Evolutionary conservation across 2,113 vertebrate genomes (phyloP), one percentile per base, ranked within the genome.

Genomic region (Epinephelus moara): DNA sequence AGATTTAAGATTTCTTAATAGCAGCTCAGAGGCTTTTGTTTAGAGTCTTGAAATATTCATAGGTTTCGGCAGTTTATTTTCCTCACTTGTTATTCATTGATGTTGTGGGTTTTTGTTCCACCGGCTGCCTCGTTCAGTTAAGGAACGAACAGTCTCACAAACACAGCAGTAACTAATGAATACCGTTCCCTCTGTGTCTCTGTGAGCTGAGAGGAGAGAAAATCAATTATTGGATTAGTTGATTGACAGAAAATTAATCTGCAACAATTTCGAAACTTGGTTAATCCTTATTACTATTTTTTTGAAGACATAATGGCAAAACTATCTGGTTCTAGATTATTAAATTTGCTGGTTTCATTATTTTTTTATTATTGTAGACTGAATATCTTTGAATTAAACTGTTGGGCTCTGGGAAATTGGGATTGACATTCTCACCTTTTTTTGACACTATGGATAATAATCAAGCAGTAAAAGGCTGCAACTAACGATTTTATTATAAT

Each of bases 11-110:
- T 61, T 56, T 45, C 0, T 6, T 70, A 75, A 56, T 21, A 50
- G 53, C 13, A 53, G 17, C 4, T 61, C 40, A 40, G 42, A 62
- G 23, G n/a, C 14, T 70, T 4, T 66, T 75, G 55, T 75, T 72
- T 27, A 74, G 70, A 45, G 15, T 13, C 42, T 42, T 64, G 3
- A 78, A 80, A 71, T 85, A 87, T 82, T 70, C 15, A 75, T 53
- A 47, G 50, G 11, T 25, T 78, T 64, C 63, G 40, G 14, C 61
- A 37, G 55, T 78, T 62, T 70, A 42, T 75, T 74, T 64, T 47
- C 17, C 21, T 53, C 19, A 45, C 15, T 71, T 70, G 10, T n/a
- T 72, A 27, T 60, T 55, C 40, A 56, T 67, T n/a, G 45, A 23
- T 61, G 66, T 60, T 25, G 63, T 53, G n/a, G 8, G 14, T 7